Conservation (phyloP, 53 echinoderm and acorn worm genomes). For the Zoroaster sp. region DNA sequence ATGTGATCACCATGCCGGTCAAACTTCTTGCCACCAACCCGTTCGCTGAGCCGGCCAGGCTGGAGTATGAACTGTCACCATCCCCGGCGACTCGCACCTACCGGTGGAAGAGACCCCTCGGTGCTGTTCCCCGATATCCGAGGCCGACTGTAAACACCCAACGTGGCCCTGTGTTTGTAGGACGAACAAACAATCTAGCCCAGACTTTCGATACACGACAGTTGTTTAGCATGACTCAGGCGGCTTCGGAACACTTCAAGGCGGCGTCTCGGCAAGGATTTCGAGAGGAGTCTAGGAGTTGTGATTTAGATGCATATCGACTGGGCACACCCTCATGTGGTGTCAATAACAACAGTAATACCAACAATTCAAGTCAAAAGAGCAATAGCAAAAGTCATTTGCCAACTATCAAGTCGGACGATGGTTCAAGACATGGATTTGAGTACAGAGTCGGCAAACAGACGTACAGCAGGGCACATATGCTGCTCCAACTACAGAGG, state of each 20-base stretch:
- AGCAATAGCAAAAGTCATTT: slow-evolving; percentile 5
- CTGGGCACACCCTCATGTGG: neutral
- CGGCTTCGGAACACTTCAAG: neutral
- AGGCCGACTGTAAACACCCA: neutral
- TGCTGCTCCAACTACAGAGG: neutral
- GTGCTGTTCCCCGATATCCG: slow-evolving; percentile 9
- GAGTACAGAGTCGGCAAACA: slow-evolving; percentile 13
- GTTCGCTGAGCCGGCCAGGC: slow-evolving; percentile 16
- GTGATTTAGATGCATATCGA: slow-evolving; percentile 9
- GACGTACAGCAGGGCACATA: slow-evolving; percentile 19
- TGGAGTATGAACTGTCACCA: slow-evolving; percentile 8
- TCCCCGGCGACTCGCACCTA: slow-evolving; percentile 15
- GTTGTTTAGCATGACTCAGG: slow-evolving; percentile 23
- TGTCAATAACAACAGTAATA: slow-evolving; percentile 5
- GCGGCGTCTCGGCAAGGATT: neutral
- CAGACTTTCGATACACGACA: neutral
- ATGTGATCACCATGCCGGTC: neutral
- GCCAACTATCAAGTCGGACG: slow-evolving; percentile 15
- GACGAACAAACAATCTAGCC: neutral
- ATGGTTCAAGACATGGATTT: neutral
- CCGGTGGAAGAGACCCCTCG: slow-evolving; percentile 37
- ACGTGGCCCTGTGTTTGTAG: neutral
- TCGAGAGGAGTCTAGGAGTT: slow-evolving; percentile 29
- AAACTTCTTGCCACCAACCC: slow-evolving; percentile 37
- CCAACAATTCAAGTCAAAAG: neutral